A percentile compares a stretch with the other conserved stretches of the same genome.
Conservation (phyloP, 2,797 vertebrate species). For the Crenichthys baileyi region DNA sequence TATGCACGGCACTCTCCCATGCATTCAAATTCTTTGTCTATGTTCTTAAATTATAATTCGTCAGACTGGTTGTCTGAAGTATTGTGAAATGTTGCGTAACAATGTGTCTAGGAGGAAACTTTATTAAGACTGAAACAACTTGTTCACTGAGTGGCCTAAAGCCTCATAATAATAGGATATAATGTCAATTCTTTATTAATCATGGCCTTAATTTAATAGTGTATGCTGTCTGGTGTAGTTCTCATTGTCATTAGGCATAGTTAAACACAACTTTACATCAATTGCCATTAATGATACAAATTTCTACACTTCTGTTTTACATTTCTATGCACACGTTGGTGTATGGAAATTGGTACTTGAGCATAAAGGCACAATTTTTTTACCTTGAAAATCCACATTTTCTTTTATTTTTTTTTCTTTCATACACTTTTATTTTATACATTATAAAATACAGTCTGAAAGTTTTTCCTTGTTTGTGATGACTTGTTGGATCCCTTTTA, state of each 20-base stretch:
- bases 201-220: constrained; percentile 8
- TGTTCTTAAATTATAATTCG: constrained; percentile 51
- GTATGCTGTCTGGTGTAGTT: not conserved
- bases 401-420: too few relatives aligned
- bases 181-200: not conserved
- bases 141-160: constrained; percentile 12
- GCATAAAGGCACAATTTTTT: not conserved
- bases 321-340: not conserved
- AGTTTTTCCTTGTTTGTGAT: not conserved
- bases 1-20: constrained; percentile 33
- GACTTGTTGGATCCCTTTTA: too few relatives aligned
- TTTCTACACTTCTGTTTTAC: not conserved
- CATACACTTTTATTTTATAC: too few relatives aligned
- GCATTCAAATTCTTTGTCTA: constrained; percentile 42
- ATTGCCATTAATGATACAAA: not conserved
- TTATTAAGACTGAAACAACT: constrained; percentile 32
- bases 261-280: not conserved
- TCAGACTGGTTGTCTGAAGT: constrained; percentile 26
- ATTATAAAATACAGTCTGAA: too few relatives aligned
- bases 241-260: not conserved
- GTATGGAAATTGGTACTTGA: not conserved
- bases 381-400: too few relatives aligned
- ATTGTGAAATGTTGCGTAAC: constrained; percentile 37
- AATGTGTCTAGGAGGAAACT: constrained; percentile 47
- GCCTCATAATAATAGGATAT: constrained; percentile 25